These are phyloP conservation scores for Vimba vimba DNA, from an alignment of 2,113 vertebrate genomes.

Conservation along the genomic window DNA sequence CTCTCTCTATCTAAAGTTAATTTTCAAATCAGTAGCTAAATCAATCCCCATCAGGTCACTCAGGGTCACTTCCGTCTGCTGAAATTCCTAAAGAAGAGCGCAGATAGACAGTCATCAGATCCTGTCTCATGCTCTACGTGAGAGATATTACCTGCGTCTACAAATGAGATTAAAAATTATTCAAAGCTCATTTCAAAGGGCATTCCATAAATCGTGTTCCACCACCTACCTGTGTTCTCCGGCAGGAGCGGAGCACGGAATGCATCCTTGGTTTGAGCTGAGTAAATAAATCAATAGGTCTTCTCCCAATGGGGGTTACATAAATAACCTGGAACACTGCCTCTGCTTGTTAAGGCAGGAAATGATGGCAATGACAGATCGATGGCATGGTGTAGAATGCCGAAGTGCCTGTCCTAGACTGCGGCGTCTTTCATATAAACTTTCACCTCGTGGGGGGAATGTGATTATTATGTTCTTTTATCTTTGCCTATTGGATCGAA, in stretches of 20 bases:
- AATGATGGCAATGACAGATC: constrained; percentile 60
- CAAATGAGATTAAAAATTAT: constrained; percentile 64
- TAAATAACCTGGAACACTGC: constrained; percentile 62
- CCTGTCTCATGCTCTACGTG: constrained; percentile 63
- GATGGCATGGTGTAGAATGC: constrained; percentile 53
- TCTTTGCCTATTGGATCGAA: constrained; percentile 19
- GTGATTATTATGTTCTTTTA: constrained; percentile 18
- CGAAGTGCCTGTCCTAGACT: constrained; percentile 31
- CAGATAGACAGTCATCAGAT: constrained; percentile 78
- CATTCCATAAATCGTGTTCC: constrained; percentile 58
- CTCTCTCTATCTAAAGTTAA: constrained; percentile 70
- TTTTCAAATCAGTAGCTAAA: constrained; percentile 85
- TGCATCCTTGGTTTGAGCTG: constrained; percentile 48
- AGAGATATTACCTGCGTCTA: constrained; percentile 57
- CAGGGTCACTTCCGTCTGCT: constrained; percentile 73
- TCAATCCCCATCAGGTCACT: constrained; percentile 85
- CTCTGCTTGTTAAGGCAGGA: constrained; percentile 62
- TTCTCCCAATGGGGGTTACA: constrained; percentile 57
- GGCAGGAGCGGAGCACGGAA: constrained; percentile 39
- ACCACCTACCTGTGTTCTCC: constrained; percentile 54
- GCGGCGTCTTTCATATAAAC: neutral
- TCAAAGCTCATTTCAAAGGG: constrained; percentile 63
- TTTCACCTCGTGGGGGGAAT: constrained; percentile 21
- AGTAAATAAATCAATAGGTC: constrained; percentile 63
- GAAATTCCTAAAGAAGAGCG: constrained; percentile 63